Evolutionary conservation across 2,797 vertebrate species (phyloP).

Genomic region (Diceros bicornis): DNA sequence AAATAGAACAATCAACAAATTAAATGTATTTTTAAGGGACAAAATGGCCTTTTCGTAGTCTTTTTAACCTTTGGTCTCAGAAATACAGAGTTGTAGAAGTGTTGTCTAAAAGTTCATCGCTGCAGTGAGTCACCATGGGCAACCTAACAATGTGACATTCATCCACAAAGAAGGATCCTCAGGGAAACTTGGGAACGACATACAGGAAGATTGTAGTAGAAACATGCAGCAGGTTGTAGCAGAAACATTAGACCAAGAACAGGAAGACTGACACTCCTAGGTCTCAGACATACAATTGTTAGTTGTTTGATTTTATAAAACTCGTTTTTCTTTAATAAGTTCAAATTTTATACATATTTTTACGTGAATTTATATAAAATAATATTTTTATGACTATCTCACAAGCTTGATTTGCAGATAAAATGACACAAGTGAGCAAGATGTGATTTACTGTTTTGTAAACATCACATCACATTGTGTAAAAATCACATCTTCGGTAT

Average conservation of each 20-base stretch:
- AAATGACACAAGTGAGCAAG: slow-evolving; percentile 3
- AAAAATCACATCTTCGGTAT: not conserved
- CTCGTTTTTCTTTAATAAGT: not conserved
- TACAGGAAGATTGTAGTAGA: not conserved
- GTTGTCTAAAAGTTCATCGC: not conserved
- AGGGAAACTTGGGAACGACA: not conserved
- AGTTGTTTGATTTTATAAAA: not conserved
- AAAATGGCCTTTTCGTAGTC: not conserved
- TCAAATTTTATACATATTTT: not conserved
- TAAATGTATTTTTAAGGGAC: not conserved
- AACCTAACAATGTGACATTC: not conserved
- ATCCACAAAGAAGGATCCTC: not conserved
- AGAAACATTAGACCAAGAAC: not conserved
- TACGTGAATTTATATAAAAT: not conserved
- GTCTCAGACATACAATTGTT: not conserved
- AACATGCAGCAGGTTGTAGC: not conserved
- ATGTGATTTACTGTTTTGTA: not conserved
- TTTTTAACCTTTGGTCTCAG: not conserved
- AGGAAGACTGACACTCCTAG: not conserved
- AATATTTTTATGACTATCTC: not conserved
- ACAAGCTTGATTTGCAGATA: not conserved
- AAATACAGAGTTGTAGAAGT: not conserved
- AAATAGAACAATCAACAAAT: not conserved
- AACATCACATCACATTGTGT: not conserved
- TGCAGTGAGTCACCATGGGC: not conserved